Conservation (phyloP, 2,888 invertebrate species). For the Phengaris arion region DNA sequence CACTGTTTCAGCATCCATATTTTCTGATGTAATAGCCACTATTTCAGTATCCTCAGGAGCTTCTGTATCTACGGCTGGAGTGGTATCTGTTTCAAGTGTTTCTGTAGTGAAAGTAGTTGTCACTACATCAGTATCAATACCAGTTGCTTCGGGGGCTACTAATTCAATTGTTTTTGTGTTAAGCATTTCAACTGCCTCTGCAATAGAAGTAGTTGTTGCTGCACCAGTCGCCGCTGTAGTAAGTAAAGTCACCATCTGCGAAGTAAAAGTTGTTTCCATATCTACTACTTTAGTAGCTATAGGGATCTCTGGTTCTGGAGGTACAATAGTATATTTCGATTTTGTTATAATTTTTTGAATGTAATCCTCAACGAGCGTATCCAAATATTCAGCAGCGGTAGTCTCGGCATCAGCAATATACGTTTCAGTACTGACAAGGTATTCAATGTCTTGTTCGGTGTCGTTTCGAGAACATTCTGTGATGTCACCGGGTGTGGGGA, state of each 20-base stretch:
- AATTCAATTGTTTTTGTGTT: not conserved
- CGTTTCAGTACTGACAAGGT: constrained; percentile 22
- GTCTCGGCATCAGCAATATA: not conserved
- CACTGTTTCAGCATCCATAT: too few relatives aligned
- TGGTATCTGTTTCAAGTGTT: not conserved
- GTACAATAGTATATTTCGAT: not conserved
- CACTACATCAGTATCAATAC: not conserved
- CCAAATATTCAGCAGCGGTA: not conserved
- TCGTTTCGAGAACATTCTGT: constrained; percentile 60
- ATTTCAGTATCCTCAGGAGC: not conserved
- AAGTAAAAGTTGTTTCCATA: not conserved
- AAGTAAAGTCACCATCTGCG: not conserved
- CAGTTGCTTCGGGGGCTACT: not conserved
- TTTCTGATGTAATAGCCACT: too few relatives aligned
- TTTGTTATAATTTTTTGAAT: not conserved
- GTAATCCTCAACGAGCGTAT: not conserved
- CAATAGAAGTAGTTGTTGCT: not conserved
- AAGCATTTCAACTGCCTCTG: not conserved
- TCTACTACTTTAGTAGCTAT: too few relatives aligned
- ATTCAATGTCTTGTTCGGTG: constrained; percentile 35
- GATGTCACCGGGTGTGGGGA: constrained; percentile 56
- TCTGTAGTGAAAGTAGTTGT: not conserved
- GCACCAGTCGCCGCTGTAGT: not conserved
- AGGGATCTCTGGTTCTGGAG: not conserved
- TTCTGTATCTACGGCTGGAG: not conserved